Conservation (phyloP, 2,888 invertebrate species). For the Cephus rjabovi region DNA sequence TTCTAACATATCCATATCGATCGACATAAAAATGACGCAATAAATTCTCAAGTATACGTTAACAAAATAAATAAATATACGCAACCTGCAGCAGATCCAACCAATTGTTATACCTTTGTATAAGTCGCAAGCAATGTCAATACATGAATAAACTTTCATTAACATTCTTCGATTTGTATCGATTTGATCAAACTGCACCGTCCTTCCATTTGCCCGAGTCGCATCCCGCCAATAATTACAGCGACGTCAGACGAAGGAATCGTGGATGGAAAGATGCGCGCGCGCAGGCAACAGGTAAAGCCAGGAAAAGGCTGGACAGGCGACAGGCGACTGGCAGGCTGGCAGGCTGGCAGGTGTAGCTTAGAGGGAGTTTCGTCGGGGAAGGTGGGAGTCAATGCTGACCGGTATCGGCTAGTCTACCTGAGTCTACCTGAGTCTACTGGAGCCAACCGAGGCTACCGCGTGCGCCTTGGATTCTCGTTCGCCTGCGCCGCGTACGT, state of each 20-base stretch:
- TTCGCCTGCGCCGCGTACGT: conserved; percentile 49
- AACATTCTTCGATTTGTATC: neutral
- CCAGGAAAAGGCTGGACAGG: neutral
- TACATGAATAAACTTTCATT: neutral
- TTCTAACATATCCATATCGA: neutral
- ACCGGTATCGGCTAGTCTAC: conserved; percentile 31
- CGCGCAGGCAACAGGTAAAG: conserved; percentile 54
- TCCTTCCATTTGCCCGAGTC: too few species aligned
- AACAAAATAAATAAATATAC: neutral
- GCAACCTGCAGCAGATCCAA: neutral
- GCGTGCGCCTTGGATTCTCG: conserved; percentile 23
- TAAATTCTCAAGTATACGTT: neutral
- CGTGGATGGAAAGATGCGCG: conserved; percentile 23
- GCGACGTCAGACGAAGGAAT: neutral
- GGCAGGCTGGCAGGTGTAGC: conserved; percentile 29
- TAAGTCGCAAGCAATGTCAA: neutral
- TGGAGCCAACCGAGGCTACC: conserved; percentile 24
- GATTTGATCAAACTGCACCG: too few species aligned
- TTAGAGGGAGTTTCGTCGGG: conserved; percentile 36
- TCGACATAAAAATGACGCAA: neutral
- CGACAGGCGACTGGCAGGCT: neutral
- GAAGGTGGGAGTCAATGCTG: conserved; percentile 53
- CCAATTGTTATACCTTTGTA: neutral
- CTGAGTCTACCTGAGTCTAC: neutral
- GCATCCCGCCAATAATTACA: neutral